Conservation (phyloP, 2,797 vertebrate species). For the Nothura maculosa region DNA sequence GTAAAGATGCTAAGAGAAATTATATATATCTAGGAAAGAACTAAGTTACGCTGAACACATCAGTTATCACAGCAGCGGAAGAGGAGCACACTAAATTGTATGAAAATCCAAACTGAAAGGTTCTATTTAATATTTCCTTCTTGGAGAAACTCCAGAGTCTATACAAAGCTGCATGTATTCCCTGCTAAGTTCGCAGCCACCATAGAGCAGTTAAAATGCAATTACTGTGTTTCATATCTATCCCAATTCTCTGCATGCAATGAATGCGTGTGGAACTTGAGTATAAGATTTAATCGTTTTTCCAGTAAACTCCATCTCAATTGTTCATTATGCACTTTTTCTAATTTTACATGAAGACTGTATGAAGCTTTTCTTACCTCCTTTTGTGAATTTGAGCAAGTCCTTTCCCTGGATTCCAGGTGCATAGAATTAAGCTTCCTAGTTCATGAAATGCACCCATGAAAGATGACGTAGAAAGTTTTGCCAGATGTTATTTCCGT, state of each 20-base stretch:
- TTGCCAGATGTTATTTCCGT: constrained; percentile 34
- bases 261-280: background rate
- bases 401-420: background rate
- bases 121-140: background rate
- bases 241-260: background rate
- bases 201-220: background rate
- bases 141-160: background rate
- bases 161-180: background rate
- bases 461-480: constrained; percentile 12
- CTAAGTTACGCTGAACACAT: background rate
- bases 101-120: background rate
- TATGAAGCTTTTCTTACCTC: background rate
- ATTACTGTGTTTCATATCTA: background rate
- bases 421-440: background rate
- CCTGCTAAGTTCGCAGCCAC: background rate
- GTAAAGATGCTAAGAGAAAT: background rate
- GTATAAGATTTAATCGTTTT: background rate
- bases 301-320: background rate
- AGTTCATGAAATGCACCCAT: background rate
- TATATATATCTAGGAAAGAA: background rate
- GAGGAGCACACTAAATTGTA: background rate
- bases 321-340: background rate
- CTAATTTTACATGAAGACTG: background rate
- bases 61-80: background rate
- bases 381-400: background rate